phyloP scores from a whole-genome alignment of 92 coral and sea anemone species.

The Palythoa caribaeorum region DNA sequence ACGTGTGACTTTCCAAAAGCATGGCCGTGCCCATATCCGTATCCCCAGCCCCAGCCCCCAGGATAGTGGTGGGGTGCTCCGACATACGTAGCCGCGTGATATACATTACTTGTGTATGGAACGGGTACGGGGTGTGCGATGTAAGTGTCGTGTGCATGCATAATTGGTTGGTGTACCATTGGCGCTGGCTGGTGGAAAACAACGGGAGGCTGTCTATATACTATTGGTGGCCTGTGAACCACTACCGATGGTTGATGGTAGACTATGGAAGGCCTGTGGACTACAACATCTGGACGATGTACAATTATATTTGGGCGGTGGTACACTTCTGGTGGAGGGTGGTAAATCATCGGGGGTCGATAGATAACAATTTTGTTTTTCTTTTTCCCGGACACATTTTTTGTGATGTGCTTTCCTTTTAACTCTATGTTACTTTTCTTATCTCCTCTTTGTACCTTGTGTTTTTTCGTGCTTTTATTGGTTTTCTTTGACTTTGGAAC shows the following conservation, averaged over 20 bases:
- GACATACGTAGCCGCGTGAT: conserved; percentile 74
- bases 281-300: conserved; percentile 88
- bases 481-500: conserved; percentile 37
- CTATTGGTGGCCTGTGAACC: conserved; percentile 90
- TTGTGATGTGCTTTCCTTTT: background rate
- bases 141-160: conserved; percentile 88
- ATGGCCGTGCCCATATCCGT: conserved; percentile 18
- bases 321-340: conserved; percentile 99
- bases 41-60: conserved; percentile 75
- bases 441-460: conserved; percentile 12
- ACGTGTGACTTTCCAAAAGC: conserved; percentile 76
- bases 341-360: conserved; percentile 96
- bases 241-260: conserved; percentile 97
- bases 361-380: conserved; percentile 86
- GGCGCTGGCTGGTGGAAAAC: conserved; percentile 99
- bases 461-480: conserved; percentile 8
- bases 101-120: conserved; percentile 69
- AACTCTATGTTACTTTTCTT: background rate
- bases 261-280: conserved; percentile 94
- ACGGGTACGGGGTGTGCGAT: conserved; percentile 76
- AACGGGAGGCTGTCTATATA: conserved; percentile 92
- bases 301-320: conserved; percentile 92
- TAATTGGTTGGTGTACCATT: conserved; percentile 86
- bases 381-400: conserved; percentile 64
- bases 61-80: conserved; percentile 85